A percentile compares a stretch with the other conserved stretches of the same genome.
Conservation (phyloP, 1,140 invertebrate species). For the Aphidius gifuensis region DNA sequence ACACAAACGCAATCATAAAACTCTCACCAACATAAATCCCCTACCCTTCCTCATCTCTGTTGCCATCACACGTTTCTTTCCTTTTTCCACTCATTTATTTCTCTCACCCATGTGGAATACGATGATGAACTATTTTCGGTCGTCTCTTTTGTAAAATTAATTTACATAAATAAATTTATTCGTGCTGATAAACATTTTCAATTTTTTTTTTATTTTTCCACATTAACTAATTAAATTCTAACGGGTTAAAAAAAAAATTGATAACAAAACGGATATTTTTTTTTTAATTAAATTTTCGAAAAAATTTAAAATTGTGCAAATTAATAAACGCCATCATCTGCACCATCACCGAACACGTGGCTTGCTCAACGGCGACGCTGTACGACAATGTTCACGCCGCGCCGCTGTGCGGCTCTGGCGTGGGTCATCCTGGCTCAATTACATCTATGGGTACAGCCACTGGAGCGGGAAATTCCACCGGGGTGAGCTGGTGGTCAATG, state of each 20-base stretch:
- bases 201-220: too few relatives aligned
- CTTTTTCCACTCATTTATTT: constrained; percentile 14
- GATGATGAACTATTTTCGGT: constrained; percentile 10
- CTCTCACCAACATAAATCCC: constrained; percentile 32
- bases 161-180: background rate
- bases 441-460: constrained; percentile 73
- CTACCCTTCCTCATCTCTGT: constrained; percentile 26
- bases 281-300: constrained; percentile 1
- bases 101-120: constrained; percentile 3
- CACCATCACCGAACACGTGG: constrained; percentile 75
- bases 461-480: constrained; percentile 73
- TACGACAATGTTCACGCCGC: constrained; percentile 72
- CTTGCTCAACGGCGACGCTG: constrained; percentile 73
- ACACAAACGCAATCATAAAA: constrained; percentile 25
- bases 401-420: constrained; percentile 66
- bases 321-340: constrained; percentile 59
- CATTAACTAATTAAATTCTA: too few relatives aligned
- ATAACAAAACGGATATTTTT: constrained; percentile 15
- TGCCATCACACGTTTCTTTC: constrained; percentile 19
- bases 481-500: constrained; percentile 76
- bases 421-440: constrained; percentile 63
- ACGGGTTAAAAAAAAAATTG: background rate
- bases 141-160: constrained; percentile 11
- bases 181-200: too few relatives aligned
- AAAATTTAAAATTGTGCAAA: constrained; percentile 26